Base-by-base conservation (phyloP, 92 coral and sea anemone genomes). In the Palythoa grandiflora region DNA sequence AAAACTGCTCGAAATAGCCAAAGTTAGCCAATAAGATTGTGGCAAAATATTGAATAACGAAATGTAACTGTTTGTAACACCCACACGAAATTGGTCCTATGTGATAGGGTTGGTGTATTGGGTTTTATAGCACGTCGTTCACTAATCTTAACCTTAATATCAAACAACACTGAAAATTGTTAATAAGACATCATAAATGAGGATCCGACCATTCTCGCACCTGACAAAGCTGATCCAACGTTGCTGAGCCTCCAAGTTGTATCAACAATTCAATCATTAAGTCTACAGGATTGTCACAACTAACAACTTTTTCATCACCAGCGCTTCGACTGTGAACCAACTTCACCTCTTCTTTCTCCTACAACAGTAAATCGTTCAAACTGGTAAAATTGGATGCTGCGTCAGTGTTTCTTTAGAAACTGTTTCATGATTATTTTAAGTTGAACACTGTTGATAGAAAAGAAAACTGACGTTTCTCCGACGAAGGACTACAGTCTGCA, bases 151-250 rank as follows among this genome's bases (percentile, higher is more conserved):
- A 65, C n/a, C 3, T n/a, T 57, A 52, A 39, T 19, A 28, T n/a
- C 15, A 57, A 38, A 61, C 71, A 10, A 21, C 11, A 4, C 16
- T 28, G 5, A 70, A 70, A 4, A 9, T 1, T 37, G 38, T 66
- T 21, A 13, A 19, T 21, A n/a, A 21, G 72, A 13, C 13, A 66
- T 11, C 48, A 44, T 44, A n/a, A n/a, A n/a, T n/a, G n/a, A n/a
- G n/a, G n/a, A n/a, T n/a, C n/a, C n/a, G n/a, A 44, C 6, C 48
- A 57, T 38, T 28, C 44, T 48, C 50, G 37, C 68, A 94, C 98
- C 92, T 94, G 98, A 39, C 96, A 94, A 28, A 94, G 89, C 60
- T 93, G 92, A 80, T 93, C 90, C 78, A 94, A 77, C 54, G 98
- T 89, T 6, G 96, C 94, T 39, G 92, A 44, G 1, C 98, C 98